These are phyloP conservation scores for Hemibagrus guttatus DNA, from an alignment of 2,797 vertebrate genomes.

Conservation along the genomic window DNA sequence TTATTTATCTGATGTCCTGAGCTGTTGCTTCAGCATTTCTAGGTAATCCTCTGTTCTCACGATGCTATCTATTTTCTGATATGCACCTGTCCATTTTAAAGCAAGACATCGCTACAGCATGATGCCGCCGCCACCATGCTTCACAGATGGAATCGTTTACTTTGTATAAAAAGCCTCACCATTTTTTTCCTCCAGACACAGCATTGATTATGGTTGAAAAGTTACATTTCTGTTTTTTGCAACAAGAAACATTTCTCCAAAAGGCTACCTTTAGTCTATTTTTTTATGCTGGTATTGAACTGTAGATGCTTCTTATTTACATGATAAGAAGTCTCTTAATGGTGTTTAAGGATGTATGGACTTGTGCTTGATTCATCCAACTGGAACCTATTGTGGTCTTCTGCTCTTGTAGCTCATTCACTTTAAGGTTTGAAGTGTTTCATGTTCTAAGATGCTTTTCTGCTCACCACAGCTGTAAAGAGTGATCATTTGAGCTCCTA, in stretches of 20 bases:
- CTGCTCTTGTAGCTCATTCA: not conserved
- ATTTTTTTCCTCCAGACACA: not conserved
- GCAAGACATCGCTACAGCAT: not conserved
- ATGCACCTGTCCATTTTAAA: not conserved
- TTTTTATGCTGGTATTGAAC: too few species aligned
- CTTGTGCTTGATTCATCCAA: not conserved
- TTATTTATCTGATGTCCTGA: not conserved
- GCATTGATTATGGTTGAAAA: not conserved
- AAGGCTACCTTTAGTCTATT: not conserved
- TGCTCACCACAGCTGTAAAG: not conserved
- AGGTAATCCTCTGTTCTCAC: not conserved
- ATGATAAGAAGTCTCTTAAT: too few species aligned
- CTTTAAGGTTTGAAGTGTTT: not conserved
- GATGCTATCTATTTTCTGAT: not conserved
- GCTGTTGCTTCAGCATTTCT: not conserved
- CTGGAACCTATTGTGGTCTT: not conserved
- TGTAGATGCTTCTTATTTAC: too few species aligned
- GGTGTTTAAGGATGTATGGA: too few species aligned
- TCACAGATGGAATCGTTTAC: not conserved
- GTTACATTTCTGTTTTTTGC: not conserved
- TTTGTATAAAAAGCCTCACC: not conserved
- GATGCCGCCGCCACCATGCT: not conserved
- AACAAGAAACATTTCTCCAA: not conserved
- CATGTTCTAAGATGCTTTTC: not conserved
- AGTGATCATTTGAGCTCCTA: not conserved